Evolutionary conservation across 1,140 invertebrate genomes (phyloP), one percentile per base, ranked within the genome.

Genomic region (Schlechtendalia chinensis): DNA sequence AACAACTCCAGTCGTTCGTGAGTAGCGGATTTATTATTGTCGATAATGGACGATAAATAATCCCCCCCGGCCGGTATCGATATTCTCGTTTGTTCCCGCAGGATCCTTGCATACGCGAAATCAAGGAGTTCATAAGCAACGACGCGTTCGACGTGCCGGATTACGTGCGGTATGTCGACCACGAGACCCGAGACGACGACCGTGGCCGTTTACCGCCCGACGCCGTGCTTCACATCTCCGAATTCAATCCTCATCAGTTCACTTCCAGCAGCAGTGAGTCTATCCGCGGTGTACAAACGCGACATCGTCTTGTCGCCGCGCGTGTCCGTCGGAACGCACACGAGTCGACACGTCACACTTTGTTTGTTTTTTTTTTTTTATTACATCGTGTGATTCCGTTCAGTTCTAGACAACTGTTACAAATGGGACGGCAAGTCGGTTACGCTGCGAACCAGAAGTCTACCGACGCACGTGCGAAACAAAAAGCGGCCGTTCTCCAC

Each of bases 391-490:
- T n/a, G n/a, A n/a, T n/a, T n/a, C n/a, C n/a, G n/a, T n/a, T n/a
- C n/a, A 82, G 90, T 91, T 27, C 47, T 79, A 84, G 90, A 90
- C 80, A 84, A 87, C 59, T 83, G 85, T 58, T 83, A 83, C 47
- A 84, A 84, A 83, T 84, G 84, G 39, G 84, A 84, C 81, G 83
- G 87, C 56, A 86, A 84, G 83, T 84, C 86, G 71, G 87, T 88
- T 67, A 87, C 87, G 54, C 85, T 91, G 81, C 91, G 91, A 86
- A 91, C 91, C 1, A 85, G 90, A 56, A 91, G 90, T 82, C 86
- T 92, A 81, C 91, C 91, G 4, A 88, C 90, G 16, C 91, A 90
- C 87, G 88, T 91, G 19, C 85, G 90, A 29, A 89, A 89, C 1
- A 89, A 90, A 83, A 88, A 88, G 29, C 86, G 90, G 58, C 90